phyloP scores from a whole-genome alignment of 1,140 invertebrate genomes.

The Drosophila pachea region DNA sequence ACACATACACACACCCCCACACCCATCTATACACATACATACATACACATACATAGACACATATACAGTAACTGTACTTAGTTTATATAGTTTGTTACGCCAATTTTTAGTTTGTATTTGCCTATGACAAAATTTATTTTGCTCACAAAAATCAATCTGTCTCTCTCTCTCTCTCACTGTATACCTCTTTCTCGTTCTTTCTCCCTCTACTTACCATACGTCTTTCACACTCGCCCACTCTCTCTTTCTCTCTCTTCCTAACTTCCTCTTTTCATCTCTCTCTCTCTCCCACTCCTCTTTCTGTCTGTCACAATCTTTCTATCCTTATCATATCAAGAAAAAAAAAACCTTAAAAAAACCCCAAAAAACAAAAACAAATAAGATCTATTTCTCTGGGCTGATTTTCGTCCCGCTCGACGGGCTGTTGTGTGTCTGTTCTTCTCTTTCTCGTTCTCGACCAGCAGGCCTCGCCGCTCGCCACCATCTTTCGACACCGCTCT shows the following conservation, averaged over 20 bases:
- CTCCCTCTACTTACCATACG: slow-evolving; percentile 23
- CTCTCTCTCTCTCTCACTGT: slow-evolving; percentile 17
- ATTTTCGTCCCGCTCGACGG: slow-evolving; percentile 78
- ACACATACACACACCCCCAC: too few relatives aligned
- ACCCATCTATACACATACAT: too few relatives aligned
- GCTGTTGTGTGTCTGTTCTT: slow-evolving; percentile 78
- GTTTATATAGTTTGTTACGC: slow-evolving; percentile 16
- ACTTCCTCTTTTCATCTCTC: slow-evolving; percentile 4
- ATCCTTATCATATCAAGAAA: slow-evolving; percentile 59
- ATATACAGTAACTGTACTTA: too few relatives aligned
- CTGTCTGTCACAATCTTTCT: slow-evolving; percentile 12
- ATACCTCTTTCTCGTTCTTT: slow-evolving; percentile 29
- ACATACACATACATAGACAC: neutral
- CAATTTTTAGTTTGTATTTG: slow-evolving; percentile 59
- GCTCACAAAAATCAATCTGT: slow-evolving; percentile 52
- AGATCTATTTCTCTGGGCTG: slow-evolving; percentile 78
- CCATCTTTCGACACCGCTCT: slow-evolving; percentile 76
- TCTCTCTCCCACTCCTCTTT: slow-evolving; percentile 26
- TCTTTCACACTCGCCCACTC: slow-evolving; percentile 21
- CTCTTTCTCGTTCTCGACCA: slow-evolving; percentile 78
- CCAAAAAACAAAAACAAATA: slow-evolving; percentile 38
- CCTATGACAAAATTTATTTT: slow-evolving; percentile 54
- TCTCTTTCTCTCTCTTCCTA: slow-evolving; percentile 35
- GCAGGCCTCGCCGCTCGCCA: slow-evolving; percentile 72
- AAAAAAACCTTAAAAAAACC: slow-evolving; percentile 37